Percentiles rank a stretch among this genome's conserved stretches.
Conservation (phyloP, 2,113 vertebrate species). For the Potamarius usumacintae region DNA sequence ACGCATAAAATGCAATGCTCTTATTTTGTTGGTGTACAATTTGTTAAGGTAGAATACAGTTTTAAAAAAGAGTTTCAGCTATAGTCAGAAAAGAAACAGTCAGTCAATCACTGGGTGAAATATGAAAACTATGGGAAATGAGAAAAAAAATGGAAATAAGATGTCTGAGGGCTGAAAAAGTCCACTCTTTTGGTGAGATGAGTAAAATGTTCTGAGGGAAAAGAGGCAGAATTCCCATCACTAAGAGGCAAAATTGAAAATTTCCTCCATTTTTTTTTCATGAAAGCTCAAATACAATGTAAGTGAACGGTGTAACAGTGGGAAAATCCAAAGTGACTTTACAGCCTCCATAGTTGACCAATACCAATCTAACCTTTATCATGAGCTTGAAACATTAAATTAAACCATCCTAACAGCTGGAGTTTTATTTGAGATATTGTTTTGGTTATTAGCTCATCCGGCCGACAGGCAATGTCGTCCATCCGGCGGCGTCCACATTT, state of each 20-base stretch:
- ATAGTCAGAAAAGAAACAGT: too few species aligned
- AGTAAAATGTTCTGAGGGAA: neutral
- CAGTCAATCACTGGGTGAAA: neutral
- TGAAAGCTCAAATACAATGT: neutral
- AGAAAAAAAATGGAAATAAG: neutral
- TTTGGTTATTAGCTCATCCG: neutral
- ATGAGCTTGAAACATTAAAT: neutral
- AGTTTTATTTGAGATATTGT: neutral
- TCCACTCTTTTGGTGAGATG: neutral
- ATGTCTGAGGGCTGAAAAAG: neutral
- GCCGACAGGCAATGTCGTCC: too few species aligned
- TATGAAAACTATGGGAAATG: neutral
- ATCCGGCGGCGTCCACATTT: too few species aligned
- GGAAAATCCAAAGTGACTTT: neutral
- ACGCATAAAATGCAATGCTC: neutral
- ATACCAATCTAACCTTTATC: neutral
- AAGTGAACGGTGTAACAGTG: neutral
- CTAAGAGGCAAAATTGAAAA: neutral
- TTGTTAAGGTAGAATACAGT: neutral
- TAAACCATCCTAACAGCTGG: neutral
- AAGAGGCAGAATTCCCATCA: neutral
- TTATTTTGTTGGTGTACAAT: neutral
- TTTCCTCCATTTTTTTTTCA: too few species aligned
- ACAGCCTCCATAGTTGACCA: neutral
- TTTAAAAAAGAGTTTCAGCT: too few species aligned